These are phyloP conservation scores for Acanthochromis polyacanthus DNA, from an alignment of 2,113 vertebrate species.

Conservation along the genomic window DNA sequence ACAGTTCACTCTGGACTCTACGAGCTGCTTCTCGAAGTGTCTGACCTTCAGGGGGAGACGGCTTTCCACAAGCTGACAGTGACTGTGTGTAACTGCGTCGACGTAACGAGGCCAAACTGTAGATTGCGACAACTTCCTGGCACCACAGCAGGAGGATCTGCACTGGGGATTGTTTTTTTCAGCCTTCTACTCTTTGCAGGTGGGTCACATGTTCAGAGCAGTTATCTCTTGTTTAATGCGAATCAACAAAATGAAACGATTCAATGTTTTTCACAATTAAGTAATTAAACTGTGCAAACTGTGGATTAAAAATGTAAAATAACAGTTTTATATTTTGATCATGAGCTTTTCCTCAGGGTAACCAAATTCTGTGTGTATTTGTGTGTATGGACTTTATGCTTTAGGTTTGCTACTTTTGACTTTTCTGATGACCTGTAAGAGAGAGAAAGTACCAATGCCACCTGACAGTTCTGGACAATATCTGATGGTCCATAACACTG, in stretches of 20 bases:
- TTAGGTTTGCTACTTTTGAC: conserved; percentile 60
- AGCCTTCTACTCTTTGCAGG: conserved; percentile 65
- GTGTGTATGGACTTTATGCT: conserved; percentile 10
- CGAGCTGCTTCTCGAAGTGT: conserved; percentile 63
- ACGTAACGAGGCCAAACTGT: conserved; percentile 39
- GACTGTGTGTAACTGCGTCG: conserved; percentile 74
- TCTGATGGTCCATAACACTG: conserved; percentile 65
- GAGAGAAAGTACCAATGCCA: neutral
- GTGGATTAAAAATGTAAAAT: no score
- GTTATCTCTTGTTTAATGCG: no score
- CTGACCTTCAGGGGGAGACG: conserved; percentile 59
- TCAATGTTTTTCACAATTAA: no score
- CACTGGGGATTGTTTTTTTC: conserved; percentile 17
- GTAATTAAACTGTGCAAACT: no score
- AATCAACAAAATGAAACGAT: no score
- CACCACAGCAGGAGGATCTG: neutral
- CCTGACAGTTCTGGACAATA: neutral
- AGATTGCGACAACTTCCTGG: fast-evolving
- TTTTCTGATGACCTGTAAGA: conserved; percentile 55
- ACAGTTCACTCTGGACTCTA: conserved; percentile 48
- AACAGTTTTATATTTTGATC: neutral
- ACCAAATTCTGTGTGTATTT: neutral
- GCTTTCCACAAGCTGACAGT: conserved; percentile 69
- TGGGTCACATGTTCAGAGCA: conserved; percentile 22
- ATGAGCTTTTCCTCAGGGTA: neutral